These are phyloP conservation scores for Dioctria linearis DNA, from an alignment of 2,888 invertebrate genomes.

Conservation along the genomic window DNA sequence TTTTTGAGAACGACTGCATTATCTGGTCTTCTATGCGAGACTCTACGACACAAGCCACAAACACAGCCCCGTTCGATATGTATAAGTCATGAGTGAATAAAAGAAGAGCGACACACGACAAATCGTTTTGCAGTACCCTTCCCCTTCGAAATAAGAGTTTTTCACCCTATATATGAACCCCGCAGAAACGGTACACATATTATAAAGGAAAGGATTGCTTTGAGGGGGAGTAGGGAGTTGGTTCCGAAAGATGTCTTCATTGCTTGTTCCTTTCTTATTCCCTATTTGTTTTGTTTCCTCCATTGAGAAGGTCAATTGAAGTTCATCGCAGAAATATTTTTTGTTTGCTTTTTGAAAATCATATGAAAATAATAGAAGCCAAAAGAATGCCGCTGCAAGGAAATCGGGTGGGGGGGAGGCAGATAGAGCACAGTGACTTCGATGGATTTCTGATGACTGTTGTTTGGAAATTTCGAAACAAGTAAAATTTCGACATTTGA, in stretches of 20 bases:
- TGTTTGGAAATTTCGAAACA: too few relatives aligned
- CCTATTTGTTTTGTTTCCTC: constrained; percentile 30
- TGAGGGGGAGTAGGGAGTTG: too few relatives aligned
- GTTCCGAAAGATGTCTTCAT: neutral
- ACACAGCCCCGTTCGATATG: constrained; percentile 19
- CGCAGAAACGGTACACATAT: neutral
- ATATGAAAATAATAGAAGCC: too few relatives aligned
- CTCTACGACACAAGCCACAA: too few relatives aligned
- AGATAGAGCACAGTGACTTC: too few relatives aligned
- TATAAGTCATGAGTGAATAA: constrained; percentile 26
- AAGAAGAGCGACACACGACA: constrained; percentile 30
- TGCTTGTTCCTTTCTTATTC: constrained; percentile 11
- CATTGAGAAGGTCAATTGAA: constrained; percentile 43
- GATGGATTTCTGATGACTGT: too few relatives aligned
- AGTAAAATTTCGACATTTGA: too few relatives aligned
- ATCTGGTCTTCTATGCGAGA: neutral
- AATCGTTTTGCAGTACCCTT: constrained; percentile 32
- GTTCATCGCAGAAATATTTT: constrained; percentile 26
- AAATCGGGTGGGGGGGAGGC: too few relatives aligned
- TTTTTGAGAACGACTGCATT: constrained; percentile 24
- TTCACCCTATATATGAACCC: constrained; percentile 7
- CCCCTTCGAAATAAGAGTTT: constrained; percentile 14
- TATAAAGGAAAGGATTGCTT: too few relatives aligned
- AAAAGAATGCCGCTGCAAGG: too few relatives aligned
- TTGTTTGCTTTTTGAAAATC: constrained; percentile 9